Evolutionary conservation across 1,140 invertebrate genomes (phyloP).

Genomic region (Tyrophagus putrescentiae): DNA sequence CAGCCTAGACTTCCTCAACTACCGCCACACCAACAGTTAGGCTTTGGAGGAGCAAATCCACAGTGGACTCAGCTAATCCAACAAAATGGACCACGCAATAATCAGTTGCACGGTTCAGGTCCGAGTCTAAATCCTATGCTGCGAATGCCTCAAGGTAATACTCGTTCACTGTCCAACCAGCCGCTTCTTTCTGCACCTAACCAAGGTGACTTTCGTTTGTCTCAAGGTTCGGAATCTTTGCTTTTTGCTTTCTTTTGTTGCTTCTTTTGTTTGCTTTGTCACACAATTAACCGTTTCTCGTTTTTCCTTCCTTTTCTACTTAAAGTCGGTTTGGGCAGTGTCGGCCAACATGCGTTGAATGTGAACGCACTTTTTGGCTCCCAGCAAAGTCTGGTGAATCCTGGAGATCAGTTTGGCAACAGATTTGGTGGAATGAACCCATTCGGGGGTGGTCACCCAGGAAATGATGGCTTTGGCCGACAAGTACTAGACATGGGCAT

Average conservation of each 20-base stretch:
- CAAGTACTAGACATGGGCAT: slow-evolving; percentile 15
- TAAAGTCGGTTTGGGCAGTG: slow-evolving; percentile 12
- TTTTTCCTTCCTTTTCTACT: slow-evolving; percentile 27
- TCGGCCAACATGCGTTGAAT: slow-evolving; percentile 36
- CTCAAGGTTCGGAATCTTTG: background rate
- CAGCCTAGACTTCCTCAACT: slow-evolving; percentile 2
- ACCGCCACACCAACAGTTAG: background rate
- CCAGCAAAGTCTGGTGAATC: slow-evolving; percentile 31
- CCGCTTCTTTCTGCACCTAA: slow-evolving; percentile 1
- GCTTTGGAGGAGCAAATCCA: background rate
- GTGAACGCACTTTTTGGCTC: slow-evolving; percentile 88
- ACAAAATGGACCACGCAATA: slow-evolving; percentile 8
- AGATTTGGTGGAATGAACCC: slow-evolving; percentile 1
- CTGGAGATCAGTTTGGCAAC: slow-evolving; percentile 9
- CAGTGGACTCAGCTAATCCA: slow-evolving; percentile 6
- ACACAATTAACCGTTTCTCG: background rate
- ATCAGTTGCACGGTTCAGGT: background rate
- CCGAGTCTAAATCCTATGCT: slow-evolving; percentile 1
- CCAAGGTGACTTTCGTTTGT: background rate
- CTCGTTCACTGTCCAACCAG: background rate
- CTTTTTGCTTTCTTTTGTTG: background rate
- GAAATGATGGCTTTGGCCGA: slow-evolving; percentile 21
- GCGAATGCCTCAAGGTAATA: slow-evolving; percentile 14
- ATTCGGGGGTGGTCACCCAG: slow-evolving; percentile 11
- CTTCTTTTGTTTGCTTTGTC: background rate